Evolutionary conservation across 2,113 vertebrate genomes (phyloP), one percentile per base, ranked within the genome.

Genomic region (Lepisosteus osseus): DNA sequence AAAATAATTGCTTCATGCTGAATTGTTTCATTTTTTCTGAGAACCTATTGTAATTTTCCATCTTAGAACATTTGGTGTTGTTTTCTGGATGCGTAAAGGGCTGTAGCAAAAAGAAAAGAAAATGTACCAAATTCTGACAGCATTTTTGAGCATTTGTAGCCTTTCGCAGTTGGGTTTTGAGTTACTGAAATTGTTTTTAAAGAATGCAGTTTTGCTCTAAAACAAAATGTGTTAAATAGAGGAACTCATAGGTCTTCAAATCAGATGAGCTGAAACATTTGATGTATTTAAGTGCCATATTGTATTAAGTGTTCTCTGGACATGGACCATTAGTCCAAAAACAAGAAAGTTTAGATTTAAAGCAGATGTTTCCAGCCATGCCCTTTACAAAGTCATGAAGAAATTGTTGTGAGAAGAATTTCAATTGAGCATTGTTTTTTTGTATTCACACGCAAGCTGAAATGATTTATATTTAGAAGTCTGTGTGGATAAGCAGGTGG

Each of bases 171-270:
- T 51, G 47, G 47, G 9, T 5, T 5, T 9, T 51, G 47, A 6
- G 47, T 51, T 51, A 51, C 47, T 51, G 47, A 9, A 51, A 51
- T 59, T 59, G 77, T 77, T 84, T 83, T 89, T 84, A 3, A 84
- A 74, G 3, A 12, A 59, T 12, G 56, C 7, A 59, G 13, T 29
- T 29, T 29, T 29, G 29, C 29, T 29, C 29, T 29, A 29, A 29
- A 29, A 29, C 29, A 29, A 29, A 29, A 29, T 29, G 29, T 29
- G 29, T 29, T 29, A 29, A 29, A 29, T 29, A 29, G 29, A 29
- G 29, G 29, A 29, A 29, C 29, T 29, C 29, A 29, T 29, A 29
- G 29, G 29, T 29, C 29, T 29, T 29, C 29, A 29, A 29, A 29
- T 29, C 0, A 29, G 29, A 29, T 29, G 29, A 29, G 29, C 29